Conservation (phyloP, 2,888 invertebrate genomes). For the Acrobasis consociella region DNA sequence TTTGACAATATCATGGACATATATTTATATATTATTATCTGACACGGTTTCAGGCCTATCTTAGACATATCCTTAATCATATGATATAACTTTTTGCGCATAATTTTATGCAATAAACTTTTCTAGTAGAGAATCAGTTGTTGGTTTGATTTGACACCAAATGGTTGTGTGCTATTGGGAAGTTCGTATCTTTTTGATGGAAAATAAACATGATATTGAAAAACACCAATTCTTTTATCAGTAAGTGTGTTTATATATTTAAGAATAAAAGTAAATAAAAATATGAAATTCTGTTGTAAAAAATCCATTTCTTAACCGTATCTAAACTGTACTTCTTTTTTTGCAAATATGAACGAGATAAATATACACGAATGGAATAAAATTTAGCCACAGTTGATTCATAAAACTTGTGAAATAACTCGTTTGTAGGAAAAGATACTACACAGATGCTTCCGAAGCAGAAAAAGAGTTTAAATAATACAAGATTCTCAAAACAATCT, state of each 20-base stretch:
- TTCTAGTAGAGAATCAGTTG: neutral
- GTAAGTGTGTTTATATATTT: constrained; percentile 11
- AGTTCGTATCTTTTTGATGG: constrained; percentile 19
- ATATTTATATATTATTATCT: constrained; percentile 4
- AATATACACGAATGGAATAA: no score
- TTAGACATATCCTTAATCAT: constrained; percentile 12
- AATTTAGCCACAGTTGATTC: no score
- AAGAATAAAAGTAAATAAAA: no score
- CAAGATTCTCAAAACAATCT: no score
- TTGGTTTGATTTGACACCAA: neutral
- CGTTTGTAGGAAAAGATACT: no score
- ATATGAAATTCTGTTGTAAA: no score
- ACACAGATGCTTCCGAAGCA: no score
- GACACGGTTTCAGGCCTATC: constrained; percentile 12
- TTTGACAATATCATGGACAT: neutral
- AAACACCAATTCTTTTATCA: constrained; percentile 20
- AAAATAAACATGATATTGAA: constrained; percentile 21
- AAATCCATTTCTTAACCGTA: no score
- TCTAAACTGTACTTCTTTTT: no score
- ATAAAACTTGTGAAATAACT: no score
- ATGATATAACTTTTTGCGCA: constrained; percentile 21
- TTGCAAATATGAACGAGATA: no score
- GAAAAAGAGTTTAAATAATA: no score
- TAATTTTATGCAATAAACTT: constrained; percentile 2
- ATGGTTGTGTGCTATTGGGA: constrained; percentile 15